A percentile compares a stretch with the other conserved stretches of the same genome.
phyloP scores from a whole-genome alignment of 2,113 vertebrate genomes.

The Spheniscus mendiculus region DNA sequence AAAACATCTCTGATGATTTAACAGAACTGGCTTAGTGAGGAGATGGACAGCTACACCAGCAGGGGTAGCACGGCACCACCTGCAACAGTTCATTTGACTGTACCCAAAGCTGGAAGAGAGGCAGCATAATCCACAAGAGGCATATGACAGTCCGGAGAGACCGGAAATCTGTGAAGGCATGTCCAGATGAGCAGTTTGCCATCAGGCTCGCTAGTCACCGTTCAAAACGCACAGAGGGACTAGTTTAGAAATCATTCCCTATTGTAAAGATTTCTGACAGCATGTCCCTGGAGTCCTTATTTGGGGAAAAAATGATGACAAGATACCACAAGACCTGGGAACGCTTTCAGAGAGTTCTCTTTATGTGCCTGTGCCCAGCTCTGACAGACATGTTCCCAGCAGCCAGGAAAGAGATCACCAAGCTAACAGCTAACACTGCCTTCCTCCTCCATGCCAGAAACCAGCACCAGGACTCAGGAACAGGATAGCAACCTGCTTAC shows the following conservation, averaged over 20 bases:
- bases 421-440: not conserved
- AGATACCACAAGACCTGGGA: not conserved
- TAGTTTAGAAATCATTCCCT: not conserved
- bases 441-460: not conserved
- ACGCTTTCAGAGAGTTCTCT: not conserved
- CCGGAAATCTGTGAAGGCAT: not conserved
- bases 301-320: not conserved
- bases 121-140: not conserved
- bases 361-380: not conserved
- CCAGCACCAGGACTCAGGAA: not conserved
- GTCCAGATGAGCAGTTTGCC: not conserved
- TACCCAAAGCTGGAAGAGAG: not conserved
- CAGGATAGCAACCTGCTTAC: not conserved
- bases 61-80: not conserved
- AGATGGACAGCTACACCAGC: not conserved
- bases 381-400: not conserved
- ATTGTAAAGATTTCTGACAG: not conserved
- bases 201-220: not conserved
- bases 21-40: not conserved
- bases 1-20: not conserved
- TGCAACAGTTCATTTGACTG: not conserved
- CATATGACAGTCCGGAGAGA: fast-evolving
- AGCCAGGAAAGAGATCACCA: not conserved
- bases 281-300: not conserved
- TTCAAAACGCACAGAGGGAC: not conserved